Evolutionary conservation across 2,797 vertebrate genomes (phyloP), one percentile per base, ranked within the genome.

Genomic region (Oceanodroma leucorhoa): DNA sequence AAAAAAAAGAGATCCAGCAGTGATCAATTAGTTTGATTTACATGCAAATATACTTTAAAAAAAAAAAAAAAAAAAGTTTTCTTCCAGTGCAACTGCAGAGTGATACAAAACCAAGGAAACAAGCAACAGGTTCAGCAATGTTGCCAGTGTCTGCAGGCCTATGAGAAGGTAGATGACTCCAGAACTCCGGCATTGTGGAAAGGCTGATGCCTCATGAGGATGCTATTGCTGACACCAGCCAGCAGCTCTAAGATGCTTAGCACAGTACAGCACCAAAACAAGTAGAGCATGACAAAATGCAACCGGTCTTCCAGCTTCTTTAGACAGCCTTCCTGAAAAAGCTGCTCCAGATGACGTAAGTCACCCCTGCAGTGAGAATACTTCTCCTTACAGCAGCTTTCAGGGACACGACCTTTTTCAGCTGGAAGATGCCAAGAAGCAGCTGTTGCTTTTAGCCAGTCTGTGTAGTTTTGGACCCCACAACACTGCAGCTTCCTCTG

Each of bases 401-500:
- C 43, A 40, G 96, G 96, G 10, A 90, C 71, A 45, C 2, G 11
- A 30, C 10, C 0, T 6, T 45, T 69, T 53, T 51, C 53, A 38
- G 3, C 13, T 10, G 11, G 17, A 34, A 80, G 45, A 81, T 12
- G 21, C 45, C 24, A 66, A 43, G 60, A 89, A 54, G n/a, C 32
- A 67, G 30, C 30, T 21, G 40, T 22, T 80, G 12, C 2, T 7
- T 41, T 73, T 36, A 80, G 29, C 96, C 96, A 97, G 32, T 96
- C 96, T 14, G 70, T 94, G 36, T 96, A 96, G 71, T 83, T 96
- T 34, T 91, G 38, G 21, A 96, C 9, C 11, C 90, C 93, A 43
- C 96, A 97, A 27, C 96, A 97, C 30, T 29, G 50, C 45, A 97
- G 64, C n/a, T 94, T 45, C 65, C 71, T 87, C 46, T 97, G 97